A percentile compares a stretch with the other conserved stretches of the same genome.
Conservation (phyloP, 2,797 vertebrate species). For the Denticeps clupeoides region DNA sequence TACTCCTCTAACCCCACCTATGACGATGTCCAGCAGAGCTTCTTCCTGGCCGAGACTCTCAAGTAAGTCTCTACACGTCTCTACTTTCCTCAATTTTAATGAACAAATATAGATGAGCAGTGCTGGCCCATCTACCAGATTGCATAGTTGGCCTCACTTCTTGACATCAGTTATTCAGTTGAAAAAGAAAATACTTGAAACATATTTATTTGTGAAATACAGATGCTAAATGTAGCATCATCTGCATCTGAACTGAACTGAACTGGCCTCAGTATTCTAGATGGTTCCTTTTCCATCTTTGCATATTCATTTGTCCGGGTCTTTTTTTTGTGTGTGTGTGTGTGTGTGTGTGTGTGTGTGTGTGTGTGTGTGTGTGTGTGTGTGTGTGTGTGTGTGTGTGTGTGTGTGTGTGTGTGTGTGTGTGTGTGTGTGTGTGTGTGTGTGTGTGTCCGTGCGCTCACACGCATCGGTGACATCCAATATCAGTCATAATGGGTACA, state of each 20-base stretch:
- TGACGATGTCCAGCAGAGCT: constrained; percentile 97
- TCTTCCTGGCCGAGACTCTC: constrained; percentile 95
- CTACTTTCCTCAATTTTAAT: too few species aligned
- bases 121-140: too few species aligned
- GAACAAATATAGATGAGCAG: too few species aligned
- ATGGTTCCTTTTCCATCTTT: too few species aligned
- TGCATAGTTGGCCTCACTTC: background rate
- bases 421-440: background rate
- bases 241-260: too few species aligned
- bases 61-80: constrained; percentile 67
- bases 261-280: too few species aligned
- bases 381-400: background rate
- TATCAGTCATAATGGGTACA: too few species aligned
- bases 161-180: too few species aligned
- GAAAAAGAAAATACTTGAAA: too few species aligned
- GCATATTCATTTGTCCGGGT: background rate
- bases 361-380: background rate
- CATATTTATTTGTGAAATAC: too few species aligned
- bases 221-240: too few species aligned
- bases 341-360: background rate
- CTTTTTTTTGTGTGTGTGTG: background rate
- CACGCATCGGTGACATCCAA: too few species aligned
- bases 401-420: background rate
- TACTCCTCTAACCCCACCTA: constrained; percentile 88
- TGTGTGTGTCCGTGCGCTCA: background rate